phyloP scores from a whole-genome alignment of 2,888 invertebrate species.

The Xanthia icteritia region DNA sequence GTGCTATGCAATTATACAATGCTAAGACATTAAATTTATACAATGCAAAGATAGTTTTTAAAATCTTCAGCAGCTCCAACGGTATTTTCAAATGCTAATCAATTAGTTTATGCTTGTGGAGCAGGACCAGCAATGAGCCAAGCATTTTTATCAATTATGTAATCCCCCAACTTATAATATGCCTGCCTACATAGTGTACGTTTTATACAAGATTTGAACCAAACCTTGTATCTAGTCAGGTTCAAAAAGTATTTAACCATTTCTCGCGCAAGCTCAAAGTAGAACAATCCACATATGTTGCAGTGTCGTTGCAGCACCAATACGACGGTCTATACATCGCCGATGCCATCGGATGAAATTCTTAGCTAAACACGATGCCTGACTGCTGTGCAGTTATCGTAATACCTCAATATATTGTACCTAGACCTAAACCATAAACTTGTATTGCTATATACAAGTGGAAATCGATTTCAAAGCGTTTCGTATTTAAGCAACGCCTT shows the following conservation, averaged over 20 bases:
- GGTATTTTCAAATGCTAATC: too few relatives aligned
- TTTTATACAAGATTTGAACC: too few relatives aligned
- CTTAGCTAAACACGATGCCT: slow-evolving; percentile 47
- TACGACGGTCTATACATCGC: slow-evolving; percentile 47
- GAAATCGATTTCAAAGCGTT: neutral
- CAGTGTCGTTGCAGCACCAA: slow-evolving; percentile 36
- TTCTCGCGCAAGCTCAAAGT: slow-evolving; percentile 5
- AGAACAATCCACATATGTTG: slow-evolving; percentile 30
- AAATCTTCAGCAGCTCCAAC: too few relatives aligned
- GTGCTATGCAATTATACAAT: too few relatives aligned
- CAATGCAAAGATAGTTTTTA: too few relatives aligned
- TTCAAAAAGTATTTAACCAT: neutral
- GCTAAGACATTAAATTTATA: too few relatives aligned
- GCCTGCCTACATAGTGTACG: too few relatives aligned
- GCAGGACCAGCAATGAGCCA: too few relatives aligned
- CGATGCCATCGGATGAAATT: slow-evolving; percentile 49
- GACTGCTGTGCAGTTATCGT: slow-evolving; percentile 25
- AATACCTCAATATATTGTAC: neutral
- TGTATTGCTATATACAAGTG: neutral
- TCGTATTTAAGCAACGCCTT: neutral
- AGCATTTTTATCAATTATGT: too few relatives aligned
- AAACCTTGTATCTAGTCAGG: too few relatives aligned
- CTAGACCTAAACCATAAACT: neutral
- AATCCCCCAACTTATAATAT: too few relatives aligned
- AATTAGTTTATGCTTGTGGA: too few relatives aligned